Evolutionary conservation across 2,113 vertebrate genomes (phyloP).

Genomic region (Columba janthina): DNA sequence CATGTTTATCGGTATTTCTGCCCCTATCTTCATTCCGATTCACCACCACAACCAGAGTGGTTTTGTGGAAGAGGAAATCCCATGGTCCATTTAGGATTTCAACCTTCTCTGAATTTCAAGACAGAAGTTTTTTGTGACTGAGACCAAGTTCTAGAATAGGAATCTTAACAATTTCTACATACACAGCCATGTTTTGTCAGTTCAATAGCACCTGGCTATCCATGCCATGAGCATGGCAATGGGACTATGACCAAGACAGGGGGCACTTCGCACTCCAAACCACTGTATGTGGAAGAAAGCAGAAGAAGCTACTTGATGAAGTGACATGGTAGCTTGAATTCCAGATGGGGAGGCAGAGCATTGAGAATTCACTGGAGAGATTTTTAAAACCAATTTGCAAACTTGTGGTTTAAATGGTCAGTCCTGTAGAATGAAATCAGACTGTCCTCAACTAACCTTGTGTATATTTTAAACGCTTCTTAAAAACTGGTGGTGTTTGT

Average conservation of each 20-base stretch:
- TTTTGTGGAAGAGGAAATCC: background rate
- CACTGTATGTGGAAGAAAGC: background rate
- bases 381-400: background rate
- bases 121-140: background rate
- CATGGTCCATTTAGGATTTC: background rate
- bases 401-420: background rate
- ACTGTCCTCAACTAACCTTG: accelerated
- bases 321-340: background rate
- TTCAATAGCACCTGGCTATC: background rate
- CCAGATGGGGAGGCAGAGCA: background rate
- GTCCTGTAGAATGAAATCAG: background rate
- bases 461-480: background rate
- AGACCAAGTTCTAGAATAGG: background rate
- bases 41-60: accelerated
- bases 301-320: background rate
- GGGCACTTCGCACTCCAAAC: background rate
- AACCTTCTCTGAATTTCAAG: background rate
- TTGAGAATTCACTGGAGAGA: background rate
- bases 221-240: accelerated
- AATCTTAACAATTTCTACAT: background rate
- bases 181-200: background rate
- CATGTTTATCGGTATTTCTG: background rate
- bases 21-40: background rate
- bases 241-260: too few relatives aligned
- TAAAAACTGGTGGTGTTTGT: background rate